Percentiles rank a stretch among this genome's conserved stretches.
phyloP scores from a whole-genome alignment of 2,888 invertebrate genomes.

The Tholera decimalis region DNA sequence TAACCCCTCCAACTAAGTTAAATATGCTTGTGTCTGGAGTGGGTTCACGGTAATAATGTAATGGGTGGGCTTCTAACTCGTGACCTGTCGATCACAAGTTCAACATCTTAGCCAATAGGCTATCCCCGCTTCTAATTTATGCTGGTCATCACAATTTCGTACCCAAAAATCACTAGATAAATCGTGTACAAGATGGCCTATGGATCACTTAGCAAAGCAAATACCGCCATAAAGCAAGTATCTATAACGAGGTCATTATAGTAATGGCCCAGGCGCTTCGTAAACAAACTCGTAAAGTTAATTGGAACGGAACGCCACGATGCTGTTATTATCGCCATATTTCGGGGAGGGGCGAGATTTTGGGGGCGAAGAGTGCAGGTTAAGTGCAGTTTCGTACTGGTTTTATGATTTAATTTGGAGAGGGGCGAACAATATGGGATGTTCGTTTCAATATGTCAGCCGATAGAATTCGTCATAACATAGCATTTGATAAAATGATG shows the following conservation, averaged over 20 bases:
- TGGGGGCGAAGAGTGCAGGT: slow-evolving; percentile 28
- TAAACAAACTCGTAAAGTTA: slow-evolving; percentile 71
- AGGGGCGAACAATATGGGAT: not conserved
- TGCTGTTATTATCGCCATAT: slow-evolving; percentile 57
- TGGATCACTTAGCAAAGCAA: slow-evolving; percentile 58
- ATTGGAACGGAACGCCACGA: slow-evolving; percentile 63
- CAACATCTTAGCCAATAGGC: too few species aligned
- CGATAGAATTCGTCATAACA: too few species aligned
- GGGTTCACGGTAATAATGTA: too few species aligned
- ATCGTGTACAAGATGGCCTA: slow-evolving; percentile 20
- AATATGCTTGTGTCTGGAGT: too few species aligned
- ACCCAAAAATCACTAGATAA: not conserved
- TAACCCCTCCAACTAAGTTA: too few species aligned
- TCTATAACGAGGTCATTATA: slow-evolving; percentile 59
- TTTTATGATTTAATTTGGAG: slow-evolving; percentile 22
- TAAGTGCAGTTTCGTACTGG: slow-evolving; percentile 33
- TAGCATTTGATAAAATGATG: too few species aligned
- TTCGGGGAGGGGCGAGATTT: slow-evolving; percentile 30
- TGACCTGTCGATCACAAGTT: too few species aligned
- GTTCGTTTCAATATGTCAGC: not conserved
- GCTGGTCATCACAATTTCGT: not conserved
- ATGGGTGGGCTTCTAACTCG: too few species aligned
- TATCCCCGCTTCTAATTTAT: too few species aligned
- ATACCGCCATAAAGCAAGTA: slow-evolving; percentile 60
- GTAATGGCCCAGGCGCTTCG: slow-evolving; percentile 39